Evolutionary conservation across 2,797 vertebrate genomes (phyloP), one percentile per base, ranked within the genome.

Genomic region (Adrianichthys oophorus): DNA sequence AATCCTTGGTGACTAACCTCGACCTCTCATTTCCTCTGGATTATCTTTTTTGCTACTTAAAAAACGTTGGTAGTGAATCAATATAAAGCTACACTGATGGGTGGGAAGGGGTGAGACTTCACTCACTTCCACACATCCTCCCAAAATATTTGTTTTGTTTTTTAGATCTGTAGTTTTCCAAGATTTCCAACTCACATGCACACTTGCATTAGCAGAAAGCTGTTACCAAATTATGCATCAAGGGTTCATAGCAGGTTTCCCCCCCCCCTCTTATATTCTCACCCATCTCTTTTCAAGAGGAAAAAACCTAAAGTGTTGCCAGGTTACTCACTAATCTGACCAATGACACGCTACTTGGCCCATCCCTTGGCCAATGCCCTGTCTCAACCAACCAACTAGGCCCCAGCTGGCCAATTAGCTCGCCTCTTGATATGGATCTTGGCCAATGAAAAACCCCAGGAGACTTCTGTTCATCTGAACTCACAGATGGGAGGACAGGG

Each of bases 1-100:
- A 94, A 92, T 91, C 91, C 93, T 84, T 87, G 92, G 93, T 90
- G 89, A 92, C 86, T 93, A 93, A 93, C 92, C 91, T 91, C 79
- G 89, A 92, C 88, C 92, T 91, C 92, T 95, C 92, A 95, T 96
- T 96, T 93, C 92, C 87, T 91, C 66, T 72, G 92, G 95, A 94
- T 89, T 91, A 93, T 81, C 87, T 90, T 81, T 66, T 80, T 65
- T 73, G 91, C 93, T 93, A 93, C 91, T 91, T 87, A 76, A 72
- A 79, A 70, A 69, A 75, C 67, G 70, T 78, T 79, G 56, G 56
- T 70, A 71, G 75, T 76, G 42, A 59, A 60, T 56, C 37, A 60
- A 78, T 66, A 80, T 73, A 63, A 72, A 74, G 53, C 59, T 48
- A 52, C 18, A 56, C 15, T 24, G 42, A 48, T 19, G 61, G 63